Percentiles rank a stretch among this genome's conserved stretches.
Evolutionary conservation across 2,113 vertebrate genomes (phyloP).

Genomic region (Calyptomena viridis): DNA sequence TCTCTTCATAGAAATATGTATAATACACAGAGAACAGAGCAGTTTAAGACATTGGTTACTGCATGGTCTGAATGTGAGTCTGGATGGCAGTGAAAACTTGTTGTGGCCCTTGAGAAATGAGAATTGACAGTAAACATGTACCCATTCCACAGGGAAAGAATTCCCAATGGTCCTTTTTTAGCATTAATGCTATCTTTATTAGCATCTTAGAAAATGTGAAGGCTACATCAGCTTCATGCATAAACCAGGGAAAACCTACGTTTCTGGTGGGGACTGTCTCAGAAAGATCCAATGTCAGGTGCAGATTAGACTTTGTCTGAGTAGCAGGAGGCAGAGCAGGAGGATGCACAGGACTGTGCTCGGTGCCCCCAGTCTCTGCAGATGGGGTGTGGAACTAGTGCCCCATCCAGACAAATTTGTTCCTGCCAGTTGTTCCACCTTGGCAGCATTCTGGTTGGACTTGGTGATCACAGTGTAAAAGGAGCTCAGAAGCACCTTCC

Average conservation of each 20-base stretch:
- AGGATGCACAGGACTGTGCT: neutral
- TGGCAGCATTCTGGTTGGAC: neutral
- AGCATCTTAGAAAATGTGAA: neutral
- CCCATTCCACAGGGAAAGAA: neutral
- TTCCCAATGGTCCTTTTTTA: neutral
- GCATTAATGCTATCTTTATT: neutral
- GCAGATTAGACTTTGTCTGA: neutral
- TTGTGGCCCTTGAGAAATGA: neutral
- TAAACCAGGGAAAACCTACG: neutral
- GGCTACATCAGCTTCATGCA: neutral
- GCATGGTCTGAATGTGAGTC: neutral
- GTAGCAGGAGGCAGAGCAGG: neutral
- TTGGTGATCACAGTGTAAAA: neutral
- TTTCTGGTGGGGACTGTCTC: neutral
- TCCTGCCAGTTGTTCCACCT: neutral
- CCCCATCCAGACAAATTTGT: neutral
- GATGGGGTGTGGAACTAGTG: neutral
- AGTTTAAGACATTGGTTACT: neutral
- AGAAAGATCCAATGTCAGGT: neutral
- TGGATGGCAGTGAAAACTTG: neutral
- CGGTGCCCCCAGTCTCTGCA: neutral
- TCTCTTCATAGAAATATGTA: neutral
- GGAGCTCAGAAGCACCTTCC: neutral
- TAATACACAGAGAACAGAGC: neutral
- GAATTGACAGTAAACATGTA: neutral